A percentile compares a stretch with the other conserved stretches of the same genome.
Conservation (phyloP, 2,113 vertebrate genomes). For the Heloderma charlesbogerti region DNA sequence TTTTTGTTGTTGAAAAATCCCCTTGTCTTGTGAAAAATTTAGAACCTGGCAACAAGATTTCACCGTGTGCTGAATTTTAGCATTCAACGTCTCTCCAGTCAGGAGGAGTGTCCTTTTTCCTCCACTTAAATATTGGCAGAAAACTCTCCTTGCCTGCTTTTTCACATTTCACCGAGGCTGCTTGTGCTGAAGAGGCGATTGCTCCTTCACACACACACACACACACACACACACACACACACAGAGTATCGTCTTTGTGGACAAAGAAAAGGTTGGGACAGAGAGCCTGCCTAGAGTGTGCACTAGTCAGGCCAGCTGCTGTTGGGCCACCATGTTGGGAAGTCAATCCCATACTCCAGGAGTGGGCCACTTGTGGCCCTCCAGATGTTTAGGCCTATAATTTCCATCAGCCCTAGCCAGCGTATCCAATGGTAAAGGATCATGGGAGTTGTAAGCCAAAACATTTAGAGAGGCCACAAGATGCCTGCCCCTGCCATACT, state of each 20-base stretch:
- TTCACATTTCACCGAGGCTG: background rate
- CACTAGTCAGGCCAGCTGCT: background rate
- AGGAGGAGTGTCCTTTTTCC: background rate
- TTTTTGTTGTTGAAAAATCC: slow-evolving; percentile 18
- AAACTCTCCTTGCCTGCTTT: background rate
- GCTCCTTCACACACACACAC: background rate
- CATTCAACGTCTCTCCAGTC: background rate
- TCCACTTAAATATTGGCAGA: background rate
- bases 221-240: background rate
- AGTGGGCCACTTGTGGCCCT: too few species aligned
- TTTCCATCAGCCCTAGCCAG: too few species aligned
- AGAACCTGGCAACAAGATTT: background rate
- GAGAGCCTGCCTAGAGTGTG: too few species aligned
- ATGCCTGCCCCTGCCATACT: too few species aligned
- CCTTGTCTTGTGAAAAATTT: background rate
- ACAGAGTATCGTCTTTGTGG: too few species aligned
- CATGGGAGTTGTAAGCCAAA: too few species aligned
- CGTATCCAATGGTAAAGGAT: too few species aligned
- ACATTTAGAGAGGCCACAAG: too few species aligned
- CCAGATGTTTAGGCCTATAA: too few species aligned
- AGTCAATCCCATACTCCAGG: too few species aligned
- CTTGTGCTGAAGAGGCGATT: background rate
- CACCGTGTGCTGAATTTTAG: accelerated
- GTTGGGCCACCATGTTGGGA: too few species aligned
- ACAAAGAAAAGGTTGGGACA: too few species aligned